A percentile compares a stretch with the other conserved stretches of the same genome.
These are phyloP conservation scores for Neotoma lepida DNA, from an alignment of 2,113 vertebrate species.

Conservation along the genomic window DNA sequence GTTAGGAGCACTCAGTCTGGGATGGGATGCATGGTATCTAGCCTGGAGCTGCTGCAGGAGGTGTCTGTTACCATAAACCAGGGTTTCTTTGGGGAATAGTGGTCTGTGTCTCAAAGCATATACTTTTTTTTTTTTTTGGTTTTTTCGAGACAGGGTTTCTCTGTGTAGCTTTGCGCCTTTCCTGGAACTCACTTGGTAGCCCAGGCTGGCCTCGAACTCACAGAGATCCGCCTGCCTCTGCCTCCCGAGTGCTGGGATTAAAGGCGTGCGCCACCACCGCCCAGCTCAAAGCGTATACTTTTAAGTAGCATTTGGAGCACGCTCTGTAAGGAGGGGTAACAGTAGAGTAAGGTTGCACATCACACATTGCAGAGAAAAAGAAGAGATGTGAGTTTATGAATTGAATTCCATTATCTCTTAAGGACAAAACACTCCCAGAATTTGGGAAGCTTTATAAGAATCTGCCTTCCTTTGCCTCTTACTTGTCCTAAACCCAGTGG, in stretches of 20 bases:
- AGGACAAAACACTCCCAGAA: background rate
- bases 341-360: background rate
- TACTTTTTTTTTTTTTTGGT: too few species aligned
- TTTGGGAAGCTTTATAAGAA: slow-evolving; percentile 12
- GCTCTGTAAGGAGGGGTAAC: background rate
- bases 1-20: background rate
- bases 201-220: too few species aligned
- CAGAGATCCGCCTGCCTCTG: too few species aligned
- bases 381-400: background rate
- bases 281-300: background rate
- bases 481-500: background rate
- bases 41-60: background rate
- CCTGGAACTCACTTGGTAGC: too few species aligned
- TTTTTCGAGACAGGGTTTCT: too few species aligned
- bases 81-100: background rate
- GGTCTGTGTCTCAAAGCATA: background rate
- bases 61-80: background rate
- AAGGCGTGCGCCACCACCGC: too few species aligned
- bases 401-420: background rate
- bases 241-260: too few species aligned
- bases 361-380: background rate
- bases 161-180: too few species aligned
- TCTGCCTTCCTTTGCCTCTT: background rate
- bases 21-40: background rate
- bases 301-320: background rate